Conservation (phyloP, 2,888 invertebrate genomes). For the Linhomoeus sp. region DNA sequence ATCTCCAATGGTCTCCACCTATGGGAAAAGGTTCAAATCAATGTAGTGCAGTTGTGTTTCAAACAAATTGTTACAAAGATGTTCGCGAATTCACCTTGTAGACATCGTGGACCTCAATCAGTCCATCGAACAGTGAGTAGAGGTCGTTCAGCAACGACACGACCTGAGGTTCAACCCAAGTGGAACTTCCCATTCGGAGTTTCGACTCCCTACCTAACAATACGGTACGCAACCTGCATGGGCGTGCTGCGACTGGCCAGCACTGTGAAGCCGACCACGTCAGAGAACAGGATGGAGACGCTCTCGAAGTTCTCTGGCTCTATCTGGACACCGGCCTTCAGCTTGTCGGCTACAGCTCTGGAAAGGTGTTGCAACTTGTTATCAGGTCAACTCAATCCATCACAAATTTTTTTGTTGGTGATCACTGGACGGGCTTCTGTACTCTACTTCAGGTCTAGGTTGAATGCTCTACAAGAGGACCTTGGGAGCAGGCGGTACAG, state of each 20-base stretch:
- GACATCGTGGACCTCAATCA: slow-evolving; percentile 20
- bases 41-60: too few species aligned
- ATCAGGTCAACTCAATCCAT: too few species aligned
- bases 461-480: background rate
- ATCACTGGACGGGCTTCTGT: too few species aligned
- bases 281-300: slow-evolving; percentile 3
- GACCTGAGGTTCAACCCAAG: slow-evolving; percentile 10
- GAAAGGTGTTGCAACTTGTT: background rate
- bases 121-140: slow-evolving; percentile 20
- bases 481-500: slow-evolving; percentile 6
- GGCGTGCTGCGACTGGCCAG: slow-evolving; percentile 2
- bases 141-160: slow-evolving; percentile 22
- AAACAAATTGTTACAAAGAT: too few species aligned
- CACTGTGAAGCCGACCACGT: slow-evolving; percentile 3
- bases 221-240: slow-evolving; percentile 1
- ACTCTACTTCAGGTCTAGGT: too few species aligned
- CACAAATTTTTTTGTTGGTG: too few species aligned
- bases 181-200: too few species aligned
- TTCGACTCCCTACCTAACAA: too few species aligned
- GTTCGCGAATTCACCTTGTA: slow-evolving; percentile 19
- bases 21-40: too few species aligned
- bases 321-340: slow-evolving; percentile 1
- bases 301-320: slow-evolving; percentile 1
- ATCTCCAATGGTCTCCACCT: slow-evolving; percentile 2
- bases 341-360: slow-evolving; percentile 3